Percentiles rank a stretch among this genome's conserved stretches.
Conservation (phyloP, 2,888 invertebrate genomes). For the Torymus aiolomorphi region DNA sequence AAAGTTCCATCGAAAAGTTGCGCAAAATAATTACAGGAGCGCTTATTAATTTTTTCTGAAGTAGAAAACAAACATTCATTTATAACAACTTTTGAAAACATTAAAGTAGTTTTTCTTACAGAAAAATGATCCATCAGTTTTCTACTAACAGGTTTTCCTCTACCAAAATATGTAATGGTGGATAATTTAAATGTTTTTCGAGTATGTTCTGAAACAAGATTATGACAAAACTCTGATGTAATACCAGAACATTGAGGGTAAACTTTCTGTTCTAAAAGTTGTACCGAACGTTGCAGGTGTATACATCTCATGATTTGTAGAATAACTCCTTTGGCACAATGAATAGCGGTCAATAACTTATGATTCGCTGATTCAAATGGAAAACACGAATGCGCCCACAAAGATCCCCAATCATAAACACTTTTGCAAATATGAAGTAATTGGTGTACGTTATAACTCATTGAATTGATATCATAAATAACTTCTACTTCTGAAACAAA, state of each 20-base stretch:
- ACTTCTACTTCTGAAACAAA: no score
- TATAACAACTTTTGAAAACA: background rate
- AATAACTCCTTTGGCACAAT: background rate
- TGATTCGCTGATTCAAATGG: constrained; percentile 40
- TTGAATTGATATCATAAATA: no score
- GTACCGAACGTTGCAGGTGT: background rate
- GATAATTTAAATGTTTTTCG: background rate
- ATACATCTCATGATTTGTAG: background rate
- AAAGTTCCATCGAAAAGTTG: background rate
- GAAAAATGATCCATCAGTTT: background rate
- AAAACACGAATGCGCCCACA: constrained; percentile 32
- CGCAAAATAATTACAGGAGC: constrained; percentile 9
- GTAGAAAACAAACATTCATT: background rate
- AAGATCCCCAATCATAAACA: constrained; percentile 39
- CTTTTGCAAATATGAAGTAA: constrained; percentile 30
- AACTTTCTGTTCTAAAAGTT: background rate
- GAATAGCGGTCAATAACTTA: background rate
- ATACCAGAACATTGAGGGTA: no score
- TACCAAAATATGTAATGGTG: background rate
- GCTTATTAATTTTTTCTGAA: background rate
- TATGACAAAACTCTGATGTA: background rate
- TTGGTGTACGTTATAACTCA: no score
- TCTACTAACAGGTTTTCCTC: background rate
- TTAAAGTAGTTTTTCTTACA: background rate
- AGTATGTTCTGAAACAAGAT: background rate